Conservation (phyloP, 2,113 vertebrate genomes). For the Tupaia chinensis region DNA sequence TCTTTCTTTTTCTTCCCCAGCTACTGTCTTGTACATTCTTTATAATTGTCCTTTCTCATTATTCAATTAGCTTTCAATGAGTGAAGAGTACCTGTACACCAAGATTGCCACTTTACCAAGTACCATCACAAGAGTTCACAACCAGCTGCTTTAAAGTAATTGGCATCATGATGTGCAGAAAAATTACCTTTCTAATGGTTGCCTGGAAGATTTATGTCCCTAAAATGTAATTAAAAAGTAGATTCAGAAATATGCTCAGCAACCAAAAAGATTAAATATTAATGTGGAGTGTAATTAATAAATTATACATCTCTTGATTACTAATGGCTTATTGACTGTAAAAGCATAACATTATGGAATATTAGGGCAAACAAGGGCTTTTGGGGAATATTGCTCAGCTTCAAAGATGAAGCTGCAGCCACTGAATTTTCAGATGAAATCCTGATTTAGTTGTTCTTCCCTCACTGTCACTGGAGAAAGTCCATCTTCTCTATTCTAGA, state of each 20-base stretch:
- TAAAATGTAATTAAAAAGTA: constrained; percentile 93
- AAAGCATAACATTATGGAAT: constrained; percentile 92
- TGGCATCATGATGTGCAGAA: constrained; percentile 87
- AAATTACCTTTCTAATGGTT: constrained; percentile 90
- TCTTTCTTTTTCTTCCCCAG: constrained; percentile 48
- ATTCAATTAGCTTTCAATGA: constrained; percentile 82
- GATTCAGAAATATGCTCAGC: constrained; percentile 90
- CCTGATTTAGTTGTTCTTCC: not conserved
- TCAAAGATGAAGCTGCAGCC: constrained; percentile 80
- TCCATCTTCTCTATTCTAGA: too few relatives aligned
- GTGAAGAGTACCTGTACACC: constrained; percentile 64
- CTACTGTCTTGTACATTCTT: constrained; percentile 77
- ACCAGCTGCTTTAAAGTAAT: constrained; percentile 86
- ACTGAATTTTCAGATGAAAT: constrained; percentile 79
- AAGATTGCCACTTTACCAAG: constrained; percentile 86
- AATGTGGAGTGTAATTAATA: constrained; percentile 94
- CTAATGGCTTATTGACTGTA: constrained; percentile 95
- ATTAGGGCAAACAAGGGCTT: constrained; percentile 90
- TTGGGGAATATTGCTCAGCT: constrained; percentile 85
- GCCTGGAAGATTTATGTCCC: constrained; percentile 90
- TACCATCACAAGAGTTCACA: constrained; percentile 82
- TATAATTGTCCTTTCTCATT: constrained; percentile 63
- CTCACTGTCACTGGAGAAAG: too few relatives aligned
- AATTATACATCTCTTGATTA: constrained; percentile 96
- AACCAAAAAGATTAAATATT: constrained; percentile 94